Evolutionary conservation across 2,888 invertebrate genomes (phyloP), one percentile per base, ranked within the genome.

Genomic region (Rhagonycha lutea): DNA sequence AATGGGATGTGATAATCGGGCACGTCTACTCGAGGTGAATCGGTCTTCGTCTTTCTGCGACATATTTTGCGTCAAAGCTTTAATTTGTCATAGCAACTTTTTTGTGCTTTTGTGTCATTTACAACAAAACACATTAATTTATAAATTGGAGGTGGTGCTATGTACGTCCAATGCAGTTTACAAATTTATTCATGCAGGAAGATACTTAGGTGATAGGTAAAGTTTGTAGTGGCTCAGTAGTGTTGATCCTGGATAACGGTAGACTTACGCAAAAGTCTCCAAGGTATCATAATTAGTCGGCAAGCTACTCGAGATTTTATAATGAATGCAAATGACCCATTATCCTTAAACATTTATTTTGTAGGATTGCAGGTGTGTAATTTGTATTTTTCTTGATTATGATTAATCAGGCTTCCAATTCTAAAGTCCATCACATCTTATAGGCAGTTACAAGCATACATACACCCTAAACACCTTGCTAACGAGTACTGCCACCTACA

Each of bases 271-370:
- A 80, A 80, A 80, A 82, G 82, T 84, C 84, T 83, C 84, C 68
- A 76, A 83, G 83, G 84, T 83, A 83, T 82, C 83, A 82, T 84
- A 84, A 83, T 83, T 83, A 82, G 81, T 80, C 81, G 76, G 69
- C 77, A 77, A 78, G 77, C 26, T 65, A 24, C 77, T 78, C 79
- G 78, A 82, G 80, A 83, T 83, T 82, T 83, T 82, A 81, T 84
- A 84, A 84, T 84, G 79, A 83, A 84, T 84, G 84, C 84, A 83
- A 84, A 84, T 83, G 83, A 82, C 82, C 81, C 78, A 75, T 69
- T 72, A 68, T 47, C 67, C 70, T 70, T 74, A 74, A 70, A 68
- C 74, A 70, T 68, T 47, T 61, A 60, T 24, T 67, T 65, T 24
- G 23, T 65, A 24, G 47, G 47, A n/a, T 47, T 47, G 47, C 47